Evolutionary conservation across 2,888 invertebrate genomes (phyloP), one percentile per base, ranked within the genome.

Genomic region (Ecliptopera silaceata): DNA sequence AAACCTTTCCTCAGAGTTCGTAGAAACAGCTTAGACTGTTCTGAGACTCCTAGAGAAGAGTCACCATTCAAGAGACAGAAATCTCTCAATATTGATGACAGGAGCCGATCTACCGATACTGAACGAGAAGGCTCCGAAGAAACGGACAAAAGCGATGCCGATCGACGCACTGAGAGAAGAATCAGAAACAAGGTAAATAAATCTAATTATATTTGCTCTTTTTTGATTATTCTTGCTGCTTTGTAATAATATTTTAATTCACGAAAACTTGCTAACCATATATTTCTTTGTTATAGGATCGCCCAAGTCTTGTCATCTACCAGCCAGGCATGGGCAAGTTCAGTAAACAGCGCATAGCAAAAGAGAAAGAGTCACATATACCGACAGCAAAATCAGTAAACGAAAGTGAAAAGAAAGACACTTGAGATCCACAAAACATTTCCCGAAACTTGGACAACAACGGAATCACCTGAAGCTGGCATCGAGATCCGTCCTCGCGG

Each of bases 221-320:
- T 10, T 26, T 22, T 20, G 8, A 13, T 41, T 22, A 15, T 18
- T 18, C n/a, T 12, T 11, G 18, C 11, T 41, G 11, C 8, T 15
- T 15, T 15, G 32, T 8, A 8, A 4, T 8, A 10, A 13, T 15
- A 5, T 13, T 4, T 5, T 8, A 15, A 36, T 36, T 8, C 18
- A 10, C 18, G 11, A n/a, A 18, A 8, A 11, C 36, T 26, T 15
- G 20, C 38, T 29, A 10, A 39, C 42, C 54, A 26, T 36, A 18
- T 17, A 15, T 36, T 56, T 20, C 52, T 29, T 53, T 49, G 29
- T 75, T 74, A 8, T 70, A 96, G 95, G 97, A 97, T 87, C 95
- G 97, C 38, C 98, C 98, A 18, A 95, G 97, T 39, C 94, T 97
- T 78, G 96, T 96, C 59, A 96, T 98, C 67, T 98, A 98, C 83